phyloP scores from a whole-genome alignment of 2,797 vertebrate genomes.

The Leptoclinus maculatus region DNA sequence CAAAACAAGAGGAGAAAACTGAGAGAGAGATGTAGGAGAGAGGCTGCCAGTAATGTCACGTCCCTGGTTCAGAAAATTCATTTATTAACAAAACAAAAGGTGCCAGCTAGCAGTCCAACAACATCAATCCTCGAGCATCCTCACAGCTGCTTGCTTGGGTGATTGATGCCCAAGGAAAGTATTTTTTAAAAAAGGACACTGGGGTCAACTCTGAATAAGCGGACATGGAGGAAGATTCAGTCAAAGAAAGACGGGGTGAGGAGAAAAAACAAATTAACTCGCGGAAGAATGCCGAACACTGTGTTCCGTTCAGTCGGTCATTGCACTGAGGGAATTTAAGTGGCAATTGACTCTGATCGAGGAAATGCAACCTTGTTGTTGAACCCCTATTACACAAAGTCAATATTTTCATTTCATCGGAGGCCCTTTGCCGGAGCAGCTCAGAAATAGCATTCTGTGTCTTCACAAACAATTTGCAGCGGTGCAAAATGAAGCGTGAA shows the following conservation, averaged over 20 bases:
- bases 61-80: slow-evolving; percentile 28
- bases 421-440: slow-evolving; percentile 39
- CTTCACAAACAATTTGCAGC: slow-evolving; percentile 57
- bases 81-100: slow-evolving; percentile 43
- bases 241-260: background rate
- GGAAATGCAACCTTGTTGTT: slow-evolving; percentile 62
- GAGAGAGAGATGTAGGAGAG: slow-evolving; percentile 3
- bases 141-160: slow-evolving; percentile 27
- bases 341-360: slow-evolving; percentile 48
- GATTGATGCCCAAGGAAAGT: slow-evolving; percentile 48
- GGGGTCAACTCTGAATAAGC: slow-evolving; percentile 39
- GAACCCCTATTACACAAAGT: slow-evolving; percentile 54
- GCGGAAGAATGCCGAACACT: slow-evolving; percentile 11
- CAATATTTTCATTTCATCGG: slow-evolving; percentile 67
- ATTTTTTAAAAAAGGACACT: slow-evolving; percentile 26
- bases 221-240: slow-evolving; percentile 16
- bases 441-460: slow-evolving; percentile 44
- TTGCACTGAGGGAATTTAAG: slow-evolving; percentile 33
- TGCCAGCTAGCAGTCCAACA: slow-evolving; percentile 17
- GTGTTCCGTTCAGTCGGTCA: slow-evolving; percentile 4
- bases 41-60: slow-evolving; percentile 11
- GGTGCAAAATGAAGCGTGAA: slow-evolving; percentile 57
- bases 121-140: slow-evolving; percentile 21
- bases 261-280: slow-evolving; percentile 25
- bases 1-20: slow-evolving; percentile 1